Conservation (phyloP, 2,888 invertebrate species). For the Coecobrya sp. region DNA sequence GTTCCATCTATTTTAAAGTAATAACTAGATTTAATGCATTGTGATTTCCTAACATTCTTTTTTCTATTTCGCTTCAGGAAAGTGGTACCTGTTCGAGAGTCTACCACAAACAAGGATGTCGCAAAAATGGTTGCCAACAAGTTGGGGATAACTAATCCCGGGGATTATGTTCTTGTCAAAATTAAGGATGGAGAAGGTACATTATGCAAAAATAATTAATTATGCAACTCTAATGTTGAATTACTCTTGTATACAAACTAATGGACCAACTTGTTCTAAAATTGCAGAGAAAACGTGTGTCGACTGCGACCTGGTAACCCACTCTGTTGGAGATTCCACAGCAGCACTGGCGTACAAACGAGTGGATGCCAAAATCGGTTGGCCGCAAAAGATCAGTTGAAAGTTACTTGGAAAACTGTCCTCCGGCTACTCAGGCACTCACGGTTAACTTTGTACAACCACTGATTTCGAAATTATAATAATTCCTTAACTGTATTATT, state of each 20-base stretch:
- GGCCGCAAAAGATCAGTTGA: conserved; percentile 90
- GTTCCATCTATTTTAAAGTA: not conserved
- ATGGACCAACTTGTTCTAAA: conserved; percentile 55
- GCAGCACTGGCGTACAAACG: conserved; percentile 95
- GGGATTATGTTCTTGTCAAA: conserved; percentile 97
- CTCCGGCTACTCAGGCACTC: not conserved
- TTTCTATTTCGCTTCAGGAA: conserved; percentile 88
- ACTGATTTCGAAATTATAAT: not conserved
- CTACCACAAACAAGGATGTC: conserved; percentile 97
- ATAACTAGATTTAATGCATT: not conserved
- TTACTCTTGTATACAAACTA: not conserved
- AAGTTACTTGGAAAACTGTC: conserved; percentile 57
- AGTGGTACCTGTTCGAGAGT: conserved; percentile 97
- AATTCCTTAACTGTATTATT: not conserved
- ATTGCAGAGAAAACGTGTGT: conserved; percentile 95
- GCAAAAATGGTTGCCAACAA: conserved; percentile 98
- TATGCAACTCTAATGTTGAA: no score
- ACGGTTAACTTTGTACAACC: conserved; percentile 27
- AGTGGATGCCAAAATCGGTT: conserved; percentile 98
- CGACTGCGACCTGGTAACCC: conserved; percentile 91
- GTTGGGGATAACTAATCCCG: conserved; percentile 97
- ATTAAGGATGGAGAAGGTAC: conserved; percentile 96
- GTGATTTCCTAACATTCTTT: not conserved
- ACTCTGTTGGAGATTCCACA: conserved; percentile 84
- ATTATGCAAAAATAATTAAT: no score